These are phyloP conservation scores for Pheosia gnoma DNA, from an alignment of 2,888 invertebrate species.

Conservation along the genomic window DNA sequence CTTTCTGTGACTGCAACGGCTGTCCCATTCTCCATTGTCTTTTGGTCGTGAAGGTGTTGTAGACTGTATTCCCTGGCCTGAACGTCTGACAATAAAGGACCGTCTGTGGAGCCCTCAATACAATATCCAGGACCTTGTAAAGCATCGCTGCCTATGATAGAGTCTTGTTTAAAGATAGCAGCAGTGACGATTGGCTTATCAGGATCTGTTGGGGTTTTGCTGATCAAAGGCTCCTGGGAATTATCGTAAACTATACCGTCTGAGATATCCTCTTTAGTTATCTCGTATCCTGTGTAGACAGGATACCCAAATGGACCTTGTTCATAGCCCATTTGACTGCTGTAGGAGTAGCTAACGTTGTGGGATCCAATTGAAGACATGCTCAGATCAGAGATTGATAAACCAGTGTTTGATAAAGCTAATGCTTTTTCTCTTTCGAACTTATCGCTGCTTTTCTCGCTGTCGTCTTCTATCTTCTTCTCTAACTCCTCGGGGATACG, in stretches of 20 bases:
- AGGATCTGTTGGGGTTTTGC: slow-evolving; percentile 76
- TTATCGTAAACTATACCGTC: slow-evolving; percentile 70
- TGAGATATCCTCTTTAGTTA: slow-evolving; percentile 63
- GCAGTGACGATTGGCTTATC: slow-evolving; percentile 88
- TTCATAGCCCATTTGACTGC: slow-evolving; percentile 91
- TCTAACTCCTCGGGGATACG: slow-evolving; percentile 73
- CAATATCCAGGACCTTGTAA: slow-evolving; percentile 76
- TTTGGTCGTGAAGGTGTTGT: slow-evolving; percentile 73
- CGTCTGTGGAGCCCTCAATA: slow-evolving; percentile 80
- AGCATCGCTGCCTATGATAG: slow-evolving; percentile 75
- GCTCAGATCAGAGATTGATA: slow-evolving; percentile 92
- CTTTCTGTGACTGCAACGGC: slow-evolving; percentile 64
- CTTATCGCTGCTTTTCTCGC: slow-evolving; percentile 59
- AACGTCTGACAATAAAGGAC: slow-evolving; percentile 78
- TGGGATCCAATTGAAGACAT: slow-evolving; percentile 88
- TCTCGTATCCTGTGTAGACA: slow-evolving; percentile 84
- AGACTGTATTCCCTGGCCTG: slow-evolving; percentile 76
- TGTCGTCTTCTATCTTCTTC: slow-evolving; percentile 65
- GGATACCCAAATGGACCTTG: slow-evolving; percentile 89
- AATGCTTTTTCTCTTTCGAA: slow-evolving; percentile 73
- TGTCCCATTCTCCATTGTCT: slow-evolving; percentile 71
- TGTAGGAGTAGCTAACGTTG: slow-evolving; percentile 90
- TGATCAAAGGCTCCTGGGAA: slow-evolving; percentile 78
- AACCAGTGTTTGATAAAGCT: slow-evolving; percentile 87
- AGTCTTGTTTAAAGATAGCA: slow-evolving; percentile 87